Percentiles rank a stretch among this genome's conserved stretches.
These are phyloP conservation scores for Drosophila imparisetae DNA, from an alignment of 2,888 invertebrate genomes.

Conservation along the genomic window DNA sequence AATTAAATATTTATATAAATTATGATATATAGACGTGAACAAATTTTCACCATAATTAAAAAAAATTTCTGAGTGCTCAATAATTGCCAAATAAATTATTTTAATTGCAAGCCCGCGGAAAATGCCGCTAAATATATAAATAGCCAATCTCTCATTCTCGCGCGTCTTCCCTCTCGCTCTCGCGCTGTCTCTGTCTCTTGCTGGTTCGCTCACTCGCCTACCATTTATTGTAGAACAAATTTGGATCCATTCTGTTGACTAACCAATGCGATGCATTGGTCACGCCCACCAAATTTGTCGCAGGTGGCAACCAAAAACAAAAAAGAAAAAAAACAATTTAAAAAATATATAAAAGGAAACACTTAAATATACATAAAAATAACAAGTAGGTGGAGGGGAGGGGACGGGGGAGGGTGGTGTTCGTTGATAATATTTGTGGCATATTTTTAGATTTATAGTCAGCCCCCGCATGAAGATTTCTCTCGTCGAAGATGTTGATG, in stretches of 20 bases:
- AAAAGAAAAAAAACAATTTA: background rate
- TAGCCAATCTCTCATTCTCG: background rate
- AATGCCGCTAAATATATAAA: constrained; percentile 67
- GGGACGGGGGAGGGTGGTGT: constrained; percentile 4
- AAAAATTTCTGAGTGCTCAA: constrained; percentile 74
- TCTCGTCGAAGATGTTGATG: constrained; percentile 39
- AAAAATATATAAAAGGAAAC: constrained; percentile 44
- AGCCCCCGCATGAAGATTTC: constrained; percentile 46
- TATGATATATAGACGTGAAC: background rate
- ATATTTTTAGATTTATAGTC: constrained; percentile 53
- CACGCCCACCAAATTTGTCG: constrained; percentile 63
- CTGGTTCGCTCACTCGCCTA: background rate
- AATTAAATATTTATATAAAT: constrained; percentile 25
- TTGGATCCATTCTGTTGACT: constrained; percentile 32
- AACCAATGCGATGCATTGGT: constrained; percentile 61
- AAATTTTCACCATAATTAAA: constrained; percentile 69
- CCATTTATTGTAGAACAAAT: constrained; percentile 43
- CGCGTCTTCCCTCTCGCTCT: background rate
- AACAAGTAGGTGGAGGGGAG: constrained; percentile 37
- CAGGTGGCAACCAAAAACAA: constrained; percentile 58
- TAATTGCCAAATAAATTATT: constrained; percentile 79
- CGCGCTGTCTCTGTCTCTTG: background rate
- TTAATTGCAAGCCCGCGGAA: constrained; percentile 64
- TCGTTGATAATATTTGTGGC: constrained; percentile 20
- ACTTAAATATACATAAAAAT: constrained; percentile 79